Conservation (phyloP, 2,797 vertebrate genomes). For the Tapera naevia region DNA sequence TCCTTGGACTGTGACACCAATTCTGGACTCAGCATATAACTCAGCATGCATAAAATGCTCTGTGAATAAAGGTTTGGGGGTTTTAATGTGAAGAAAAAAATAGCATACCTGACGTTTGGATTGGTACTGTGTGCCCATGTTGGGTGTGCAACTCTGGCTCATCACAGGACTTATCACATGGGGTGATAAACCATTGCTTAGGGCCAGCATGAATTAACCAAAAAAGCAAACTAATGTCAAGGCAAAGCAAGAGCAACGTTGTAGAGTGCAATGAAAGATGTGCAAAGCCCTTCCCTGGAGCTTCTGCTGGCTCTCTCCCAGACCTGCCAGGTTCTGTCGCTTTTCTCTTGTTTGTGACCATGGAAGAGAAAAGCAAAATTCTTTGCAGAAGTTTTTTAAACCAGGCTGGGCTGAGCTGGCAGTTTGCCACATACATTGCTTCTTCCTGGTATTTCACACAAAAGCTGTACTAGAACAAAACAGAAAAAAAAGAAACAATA, state of each 20-base stretch:
- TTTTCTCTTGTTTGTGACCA: background rate
- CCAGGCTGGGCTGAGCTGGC: background rate
- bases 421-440: background rate
- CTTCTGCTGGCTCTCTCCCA: slow-evolving; percentile 6
- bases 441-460: background rate
- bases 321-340: background rate
- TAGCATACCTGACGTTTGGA: background rate
- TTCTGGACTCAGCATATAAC: too few species aligned
- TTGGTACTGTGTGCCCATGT: background rate
- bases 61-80: background rate
- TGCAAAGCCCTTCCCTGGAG: slow-evolving; percentile 12
- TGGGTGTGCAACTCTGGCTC: background rate
- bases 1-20: background rate
- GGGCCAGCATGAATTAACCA: slow-evolving; percentile 7
- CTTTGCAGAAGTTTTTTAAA: background rate
- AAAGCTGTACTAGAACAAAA: background rate
- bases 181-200: slow-evolving; percentile 23
- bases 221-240: slow-evolving; percentile 15
- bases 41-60: background rate
- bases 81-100: background rate
- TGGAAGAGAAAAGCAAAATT: background rate
- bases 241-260: background rate
- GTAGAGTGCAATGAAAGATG: background rate
- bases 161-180: background rate
- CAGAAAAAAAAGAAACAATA: background rate